Conservation (phyloP, 2,888 invertebrate genomes). For the Carterocephalus palaemon region DNA sequence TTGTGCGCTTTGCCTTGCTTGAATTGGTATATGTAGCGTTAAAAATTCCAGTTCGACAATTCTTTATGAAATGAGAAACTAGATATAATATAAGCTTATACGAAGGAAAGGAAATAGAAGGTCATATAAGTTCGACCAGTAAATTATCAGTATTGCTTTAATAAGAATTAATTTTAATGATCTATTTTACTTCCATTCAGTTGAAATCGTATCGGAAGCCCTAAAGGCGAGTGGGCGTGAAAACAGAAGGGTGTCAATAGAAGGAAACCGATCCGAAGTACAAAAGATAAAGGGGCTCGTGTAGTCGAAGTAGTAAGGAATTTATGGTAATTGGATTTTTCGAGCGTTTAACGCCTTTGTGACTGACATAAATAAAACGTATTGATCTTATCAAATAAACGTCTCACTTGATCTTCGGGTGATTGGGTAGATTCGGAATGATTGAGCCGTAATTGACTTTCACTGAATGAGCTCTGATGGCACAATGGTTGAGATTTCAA, state of each 20-base stretch:
- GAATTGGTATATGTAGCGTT: no score
- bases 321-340: conserved; percentile 47
- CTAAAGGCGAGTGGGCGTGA: conserved; percentile 33
- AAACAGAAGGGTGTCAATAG: conserved; percentile 45
- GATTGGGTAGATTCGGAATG: conserved; percentile 2
- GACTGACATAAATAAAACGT: conserved; percentile 14
- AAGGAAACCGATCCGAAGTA: conserved; percentile 43
- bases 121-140: no score
- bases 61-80: no score
- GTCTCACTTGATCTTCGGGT: conserved; percentile 3
- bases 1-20: no score
- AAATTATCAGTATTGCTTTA: no score
- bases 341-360: conserved; percentile 36
- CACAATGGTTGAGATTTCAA: no score
- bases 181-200: no score
- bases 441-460: background rate
- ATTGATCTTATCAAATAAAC: conserved; percentile 17
- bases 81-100: no score
- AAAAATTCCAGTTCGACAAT: no score
- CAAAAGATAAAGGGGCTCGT: conserved; percentile 42
- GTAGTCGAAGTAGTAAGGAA: conserved; percentile 40
- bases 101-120: no score
- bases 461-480: no score
- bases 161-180: no score
- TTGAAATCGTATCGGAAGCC: conserved; percentile 27